Percentiles rank a stretch among this genome's conserved stretches.
Conservation (phyloP, 1,140 invertebrate genomes). For the Belonocnema kinseyi region DNA sequence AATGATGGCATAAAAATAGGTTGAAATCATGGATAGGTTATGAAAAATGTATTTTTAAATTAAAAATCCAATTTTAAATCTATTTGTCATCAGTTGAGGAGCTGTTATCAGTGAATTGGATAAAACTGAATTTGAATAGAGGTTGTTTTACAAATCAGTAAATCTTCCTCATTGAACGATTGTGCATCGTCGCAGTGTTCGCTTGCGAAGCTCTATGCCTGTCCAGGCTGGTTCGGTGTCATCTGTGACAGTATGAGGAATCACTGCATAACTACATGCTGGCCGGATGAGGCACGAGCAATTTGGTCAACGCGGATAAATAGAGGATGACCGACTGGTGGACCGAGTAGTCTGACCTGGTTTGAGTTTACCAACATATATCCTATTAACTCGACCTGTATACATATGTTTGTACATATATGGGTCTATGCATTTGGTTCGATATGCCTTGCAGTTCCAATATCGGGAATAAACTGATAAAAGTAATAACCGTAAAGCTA, state of each 20-base stretch:
- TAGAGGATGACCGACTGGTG: slow-evolving; percentile 37
- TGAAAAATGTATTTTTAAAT: no score
- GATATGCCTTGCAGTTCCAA: slow-evolving; percentile 36
- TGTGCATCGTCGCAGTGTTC: not conserved
- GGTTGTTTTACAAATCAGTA: not conserved
- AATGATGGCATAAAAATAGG: no score
- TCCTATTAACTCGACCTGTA: slow-evolving; percentile 39
- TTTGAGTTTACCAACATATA: slow-evolving; percentile 37
- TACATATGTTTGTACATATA: not conserved
- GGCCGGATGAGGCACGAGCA: slow-evolving; percentile 40
- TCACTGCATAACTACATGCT: not conserved
- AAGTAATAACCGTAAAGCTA: slow-evolving; percentile 6
- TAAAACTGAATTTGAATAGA: not conserved
- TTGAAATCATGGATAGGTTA: no score
- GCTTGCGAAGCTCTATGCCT: not conserved
- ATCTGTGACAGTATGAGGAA: slow-evolving; percentile 12
- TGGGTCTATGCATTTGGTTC: not conserved
- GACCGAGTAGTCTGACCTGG: slow-evolving; percentile 30
- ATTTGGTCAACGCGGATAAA: slow-evolving; percentile 43
- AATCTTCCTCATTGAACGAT: not conserved
- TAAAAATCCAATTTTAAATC: no score
- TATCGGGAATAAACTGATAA: slow-evolving; percentile 19
- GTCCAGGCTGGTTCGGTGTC: not conserved
- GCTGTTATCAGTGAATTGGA: no score
- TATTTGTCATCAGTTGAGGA: no score